These are phyloP conservation scores for Eleutherodactylus coqui DNA, from an alignment of 2,797 vertebrate species.

Conservation along the genomic window DNA sequence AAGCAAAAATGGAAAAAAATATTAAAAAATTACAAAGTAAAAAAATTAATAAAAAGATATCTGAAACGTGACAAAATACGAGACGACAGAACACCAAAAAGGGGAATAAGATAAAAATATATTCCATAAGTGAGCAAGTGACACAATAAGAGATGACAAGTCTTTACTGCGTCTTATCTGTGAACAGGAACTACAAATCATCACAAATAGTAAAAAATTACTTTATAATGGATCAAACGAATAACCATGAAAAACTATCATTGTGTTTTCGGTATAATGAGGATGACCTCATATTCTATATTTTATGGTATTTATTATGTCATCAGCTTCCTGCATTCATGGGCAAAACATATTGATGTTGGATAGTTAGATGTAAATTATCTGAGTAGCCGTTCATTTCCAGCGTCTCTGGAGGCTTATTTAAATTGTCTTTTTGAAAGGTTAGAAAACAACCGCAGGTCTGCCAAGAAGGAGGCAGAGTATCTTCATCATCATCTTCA, in stretches of 20 bases:
- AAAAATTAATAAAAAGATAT: no score
- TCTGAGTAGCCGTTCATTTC: not conserved
- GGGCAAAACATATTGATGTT: constrained; percentile 7
- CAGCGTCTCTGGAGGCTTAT: not conserved
- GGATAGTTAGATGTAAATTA: constrained; percentile 10
- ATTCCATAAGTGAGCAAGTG: no score
- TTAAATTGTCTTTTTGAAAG: not conserved
- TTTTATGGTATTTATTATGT: constrained; percentile 1
- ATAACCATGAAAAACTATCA: not conserved
- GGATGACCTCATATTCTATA: not conserved
- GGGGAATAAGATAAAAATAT: no score
- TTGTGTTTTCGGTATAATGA: not conserved
- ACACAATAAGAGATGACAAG: no score
- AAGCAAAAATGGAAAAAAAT: no score
- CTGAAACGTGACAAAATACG: no score
- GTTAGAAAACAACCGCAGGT: not conserved
- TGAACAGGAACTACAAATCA: no score
- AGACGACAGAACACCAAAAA: no score
- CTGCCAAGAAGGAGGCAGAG: not conserved
- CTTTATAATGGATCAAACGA: not conserved
- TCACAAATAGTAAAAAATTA: not conserved
- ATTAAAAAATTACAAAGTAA: no score
- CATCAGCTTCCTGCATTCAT: not conserved
- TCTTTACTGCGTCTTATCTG: no score
- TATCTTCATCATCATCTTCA: constrained; percentile 1